Evolutionary conservation across 2,113 vertebrate genomes (phyloP).

Genomic region (Oceanites oceanicus): DNA sequence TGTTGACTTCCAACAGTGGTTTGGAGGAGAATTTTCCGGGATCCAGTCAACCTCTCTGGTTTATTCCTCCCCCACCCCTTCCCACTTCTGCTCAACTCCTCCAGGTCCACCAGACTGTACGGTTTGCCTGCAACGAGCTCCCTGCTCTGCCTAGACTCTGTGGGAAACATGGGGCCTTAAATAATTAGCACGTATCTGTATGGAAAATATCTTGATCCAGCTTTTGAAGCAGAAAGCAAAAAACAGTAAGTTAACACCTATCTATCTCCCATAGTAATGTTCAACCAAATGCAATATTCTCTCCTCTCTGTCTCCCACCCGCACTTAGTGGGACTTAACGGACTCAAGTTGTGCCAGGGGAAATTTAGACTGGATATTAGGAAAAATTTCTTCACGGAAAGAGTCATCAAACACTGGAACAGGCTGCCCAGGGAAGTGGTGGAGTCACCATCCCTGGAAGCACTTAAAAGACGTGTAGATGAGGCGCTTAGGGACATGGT

Average conservation of each 20-base stretch:
- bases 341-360: no score
- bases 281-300: not conserved
- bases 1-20: not conserved
- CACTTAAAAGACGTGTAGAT: no score
- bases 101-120: not conserved
- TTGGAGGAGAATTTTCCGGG: not conserved
- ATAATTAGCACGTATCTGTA: not conserved
- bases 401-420: no score
- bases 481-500: no score
- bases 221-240: not conserved
- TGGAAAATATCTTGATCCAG: not conserved
- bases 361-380: no score
- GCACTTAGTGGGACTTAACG: not conserved
- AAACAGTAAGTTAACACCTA: not conserved
- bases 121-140: not conserved
- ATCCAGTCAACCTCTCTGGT: not conserved
- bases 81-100: not conserved
- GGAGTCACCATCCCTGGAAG: no score
- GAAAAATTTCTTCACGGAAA: no score
- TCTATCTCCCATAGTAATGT: not conserved
- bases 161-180: not conserved
- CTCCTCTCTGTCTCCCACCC: not conserved
- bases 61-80: not conserved
- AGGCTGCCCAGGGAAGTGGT: no score
- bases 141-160: not conserved